phyloP scores from a whole-genome alignment of 2,797 vertebrate genomes.

The Gorsachius magnificus region DNA sequence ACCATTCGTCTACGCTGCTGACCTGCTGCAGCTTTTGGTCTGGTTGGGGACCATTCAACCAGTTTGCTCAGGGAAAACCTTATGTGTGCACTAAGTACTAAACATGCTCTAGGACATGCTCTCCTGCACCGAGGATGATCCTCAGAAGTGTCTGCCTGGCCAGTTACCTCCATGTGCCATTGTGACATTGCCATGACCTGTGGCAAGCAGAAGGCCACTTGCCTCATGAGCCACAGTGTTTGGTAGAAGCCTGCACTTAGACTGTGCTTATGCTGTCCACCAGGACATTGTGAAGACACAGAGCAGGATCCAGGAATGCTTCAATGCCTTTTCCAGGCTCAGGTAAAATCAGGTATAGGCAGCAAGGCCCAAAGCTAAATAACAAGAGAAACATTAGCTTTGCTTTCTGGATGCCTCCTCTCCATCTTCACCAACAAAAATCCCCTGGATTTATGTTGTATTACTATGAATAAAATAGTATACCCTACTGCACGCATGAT shows the following conservation, averaged over 20 bases:
- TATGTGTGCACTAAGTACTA: not conserved
- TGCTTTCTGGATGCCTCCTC: not conserved
- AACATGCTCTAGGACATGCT: not conserved
- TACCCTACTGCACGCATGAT: not conserved
- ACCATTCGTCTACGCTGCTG: not conserved
- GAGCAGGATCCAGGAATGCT: not conserved
- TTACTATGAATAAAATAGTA: not conserved
- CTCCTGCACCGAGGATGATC: not conserved
- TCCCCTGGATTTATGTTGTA: not conserved
- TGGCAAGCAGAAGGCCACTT: not conserved
- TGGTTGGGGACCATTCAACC: not conserved
- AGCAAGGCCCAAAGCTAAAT: not conserved
- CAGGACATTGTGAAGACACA: not conserved
- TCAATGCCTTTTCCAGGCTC: not conserved
- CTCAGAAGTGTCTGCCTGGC: not conserved
- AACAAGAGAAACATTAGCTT: not conserved
- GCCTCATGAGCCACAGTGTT: not conserved
- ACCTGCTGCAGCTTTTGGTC: not conserved
- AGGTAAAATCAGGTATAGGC: not conserved
- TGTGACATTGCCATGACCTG: not conserved
- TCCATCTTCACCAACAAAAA: not conserved
- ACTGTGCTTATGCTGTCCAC: not conserved
- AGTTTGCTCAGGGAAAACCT: not conserved
- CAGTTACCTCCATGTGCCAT: rapidly evolving
- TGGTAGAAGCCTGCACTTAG: not conserved